Percentiles rank a stretch among this genome's conserved stretches.
Evolutionary conservation across 2,888 invertebrate species (phyloP).

Genomic region (Crioceris asparagi): DNA sequence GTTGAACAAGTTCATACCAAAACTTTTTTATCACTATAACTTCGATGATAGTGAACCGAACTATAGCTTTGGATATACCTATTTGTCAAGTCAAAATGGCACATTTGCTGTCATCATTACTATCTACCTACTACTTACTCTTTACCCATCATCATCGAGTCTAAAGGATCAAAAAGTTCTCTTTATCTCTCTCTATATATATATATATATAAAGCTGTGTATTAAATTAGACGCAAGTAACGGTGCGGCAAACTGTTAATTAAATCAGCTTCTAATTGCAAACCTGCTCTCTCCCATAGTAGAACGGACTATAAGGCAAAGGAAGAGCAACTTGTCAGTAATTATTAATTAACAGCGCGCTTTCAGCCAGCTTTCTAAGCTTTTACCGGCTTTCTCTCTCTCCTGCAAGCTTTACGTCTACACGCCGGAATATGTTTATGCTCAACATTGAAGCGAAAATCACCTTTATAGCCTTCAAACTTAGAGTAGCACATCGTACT

Average conservation of each 20-base stretch:
- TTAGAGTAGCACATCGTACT: too few species aligned
- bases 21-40: too few species aligned
- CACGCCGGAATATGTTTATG: conserved; percentile 37
- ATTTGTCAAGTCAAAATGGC: too few species aligned
- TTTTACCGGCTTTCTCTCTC: conserved; percentile 37
- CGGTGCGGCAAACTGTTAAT: conserved; percentile 35
- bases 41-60: too few species aligned
- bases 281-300: conserved; percentile 27
- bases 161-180: too few species aligned
- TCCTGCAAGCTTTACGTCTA: conserved; percentile 35
- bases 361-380: conserved; percentile 43
- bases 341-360: conserved; percentile 45
- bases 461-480: conserved; percentile 13
- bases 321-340: conserved; percentile 44
- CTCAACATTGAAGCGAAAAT: conserved; percentile 17
- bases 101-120: too few species aligned
- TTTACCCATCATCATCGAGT: too few species aligned
- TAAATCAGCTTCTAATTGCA: conserved; percentile 34
- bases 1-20: too few species aligned
- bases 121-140: too few species aligned
- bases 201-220: too few species aligned
- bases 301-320: conserved; percentile 36
- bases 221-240: conserved; percentile 28
- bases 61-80: too few species aligned
- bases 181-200: too few species aligned